Base-by-base conservation (phyloP, 2,113 vertebrate species). In the Pogonocichla stellata region DNA sequence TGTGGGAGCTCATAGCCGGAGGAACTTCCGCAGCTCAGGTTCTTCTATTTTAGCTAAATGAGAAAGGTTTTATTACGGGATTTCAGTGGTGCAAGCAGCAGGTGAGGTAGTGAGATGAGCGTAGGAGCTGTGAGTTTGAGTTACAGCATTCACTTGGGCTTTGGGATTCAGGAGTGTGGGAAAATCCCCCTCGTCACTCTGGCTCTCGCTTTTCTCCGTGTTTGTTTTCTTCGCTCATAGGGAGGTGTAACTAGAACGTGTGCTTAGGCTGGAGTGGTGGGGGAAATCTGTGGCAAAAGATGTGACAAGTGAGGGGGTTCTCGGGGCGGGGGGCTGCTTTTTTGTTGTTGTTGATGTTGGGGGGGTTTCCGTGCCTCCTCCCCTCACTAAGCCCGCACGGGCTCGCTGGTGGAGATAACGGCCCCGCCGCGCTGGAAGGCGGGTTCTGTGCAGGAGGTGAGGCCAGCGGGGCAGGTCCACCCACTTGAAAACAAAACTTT, bases 381-480 rank as follows among this genome's bases (percentile, higher is more conserved):
- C 56, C 88, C 62, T 66, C 53, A n/a, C 58, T 53, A 53, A 92
- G 31, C 48, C 80, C 50, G 12, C 78, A 33, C 50, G 83, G 54
- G 53, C 53, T 93, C 89, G 54, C 90, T 87, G 67, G 94, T 54
- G 57, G 78, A 61, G 70, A 47, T 47, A 67, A 40, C 96, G 95
- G 90, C 95, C 94, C 96, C 88, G 81, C 90, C 91, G 53, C 57
- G 88, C 82, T 72, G 60, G 97, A 97, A 98, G 98, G 98, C 97
- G 97, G 98, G 97, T 97, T 92, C 94, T 91, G 73, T 90, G 79
- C 82, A 22, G 98, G 98, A 98, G 99, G 98, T 98, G 98, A 98
- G 98, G 98, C 98, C 95, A 95, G 83, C 64, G 88, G 92, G 66
- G 86, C 89, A 79, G 70, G 65, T 95, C 90, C 82, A 69, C 98